A percentile compares a stretch with the other conserved stretches of the same genome.
Evolutionary conservation across 2,888 invertebrate species (phyloP).

Genomic region (Strigamia transsilvanica): DNA sequence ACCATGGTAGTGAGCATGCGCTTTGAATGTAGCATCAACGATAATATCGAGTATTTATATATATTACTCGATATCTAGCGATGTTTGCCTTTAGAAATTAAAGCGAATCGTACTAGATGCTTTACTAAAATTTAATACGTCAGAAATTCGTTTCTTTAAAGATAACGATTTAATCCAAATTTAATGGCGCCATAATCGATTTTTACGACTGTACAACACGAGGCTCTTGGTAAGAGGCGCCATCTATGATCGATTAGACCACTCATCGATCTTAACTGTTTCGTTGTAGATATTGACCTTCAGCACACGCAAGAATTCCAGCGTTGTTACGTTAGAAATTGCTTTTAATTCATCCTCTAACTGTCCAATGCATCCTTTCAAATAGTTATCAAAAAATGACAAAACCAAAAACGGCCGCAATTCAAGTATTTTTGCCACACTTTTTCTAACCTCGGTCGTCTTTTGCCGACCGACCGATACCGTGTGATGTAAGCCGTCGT

Average conservation of each 20-base stretch:
- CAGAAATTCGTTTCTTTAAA: too few relatives aligned
- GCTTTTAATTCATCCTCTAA: not conserved
- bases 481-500: not conserved
- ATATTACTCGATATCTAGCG: not conserved
- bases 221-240: not conserved
- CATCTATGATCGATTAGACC: not conserved
- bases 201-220: not conserved
- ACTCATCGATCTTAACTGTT: not conserved
- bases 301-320: not conserved
- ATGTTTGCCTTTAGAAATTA: too few relatives aligned
- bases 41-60: not conserved
- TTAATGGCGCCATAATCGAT: not conserved
- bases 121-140: too few relatives aligned
- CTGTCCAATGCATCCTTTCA: not conserved
- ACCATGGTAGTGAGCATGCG: constrained; percentile 43
- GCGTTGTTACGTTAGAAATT: not conserved
- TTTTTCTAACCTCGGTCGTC: not conserved
- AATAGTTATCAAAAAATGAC: not conserved
- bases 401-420: not conserved
- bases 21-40: not conserved
- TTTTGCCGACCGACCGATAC: not conserved
- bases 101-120: too few relatives aligned
- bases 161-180: too few relatives aligned
- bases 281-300: not conserved
- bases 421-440: not conserved